Percentiles rank a stretch among this genome's conserved stretches.
Evolutionary conservation across 2,113 vertebrate species (phyloP).

Genomic region (Indicator maculatus): DNA sequence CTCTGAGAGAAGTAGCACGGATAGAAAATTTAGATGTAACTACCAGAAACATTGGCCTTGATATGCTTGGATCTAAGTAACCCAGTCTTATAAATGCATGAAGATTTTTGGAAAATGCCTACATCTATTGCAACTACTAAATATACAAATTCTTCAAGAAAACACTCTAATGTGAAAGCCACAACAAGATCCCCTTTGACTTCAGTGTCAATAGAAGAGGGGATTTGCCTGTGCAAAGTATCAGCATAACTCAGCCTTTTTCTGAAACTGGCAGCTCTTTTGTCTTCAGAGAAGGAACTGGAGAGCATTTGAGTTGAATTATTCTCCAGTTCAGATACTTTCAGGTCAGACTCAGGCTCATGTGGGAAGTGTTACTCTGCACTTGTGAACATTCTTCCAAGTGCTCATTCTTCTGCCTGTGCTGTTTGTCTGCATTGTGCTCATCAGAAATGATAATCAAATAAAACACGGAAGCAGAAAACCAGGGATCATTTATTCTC

Average conservation of each 20-base stretch:
- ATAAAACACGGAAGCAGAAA: background rate
- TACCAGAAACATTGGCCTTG: background rate
- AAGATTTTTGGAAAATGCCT: background rate
- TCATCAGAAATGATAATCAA: background rate
- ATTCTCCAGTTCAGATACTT: background rate
- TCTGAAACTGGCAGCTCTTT: background rate
- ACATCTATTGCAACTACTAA: background rate
- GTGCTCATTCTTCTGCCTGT: background rate
- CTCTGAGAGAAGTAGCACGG: background rate
- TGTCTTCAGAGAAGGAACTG: background rate
- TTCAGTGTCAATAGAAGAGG: background rate
- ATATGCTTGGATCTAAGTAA: background rate
- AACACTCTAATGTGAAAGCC: background rate
- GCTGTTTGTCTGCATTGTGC: background rate
- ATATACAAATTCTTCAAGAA: background rate
- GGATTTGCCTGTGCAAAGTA: background rate
- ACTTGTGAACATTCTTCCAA: background rate
- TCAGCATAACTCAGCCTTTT: background rate
- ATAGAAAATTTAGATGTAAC: background rate
- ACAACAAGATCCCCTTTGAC: background rate
- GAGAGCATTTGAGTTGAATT: background rate
- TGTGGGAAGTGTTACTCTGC: background rate
- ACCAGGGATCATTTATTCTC: background rate
- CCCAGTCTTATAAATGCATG: background rate
- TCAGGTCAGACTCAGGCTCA: background rate